These are phyloP conservation scores for Yponomeuta evonymella DNA, from an alignment of 2,888 invertebrate species.

Conservation along the genomic window DNA sequence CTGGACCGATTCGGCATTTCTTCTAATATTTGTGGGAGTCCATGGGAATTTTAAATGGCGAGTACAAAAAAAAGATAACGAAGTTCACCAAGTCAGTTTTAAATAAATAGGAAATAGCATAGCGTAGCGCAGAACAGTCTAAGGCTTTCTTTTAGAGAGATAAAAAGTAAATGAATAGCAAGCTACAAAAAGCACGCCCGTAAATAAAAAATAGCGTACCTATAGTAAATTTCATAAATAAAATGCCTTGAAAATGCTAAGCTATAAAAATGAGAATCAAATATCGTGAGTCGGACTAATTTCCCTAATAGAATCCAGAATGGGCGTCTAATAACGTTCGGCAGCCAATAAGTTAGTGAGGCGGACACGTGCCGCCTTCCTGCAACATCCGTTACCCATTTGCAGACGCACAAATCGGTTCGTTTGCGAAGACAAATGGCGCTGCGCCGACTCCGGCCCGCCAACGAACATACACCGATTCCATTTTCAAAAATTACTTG, in stretches of 20 bases:
- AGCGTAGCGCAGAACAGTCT: too few relatives aligned
- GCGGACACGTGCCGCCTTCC: slow-evolving; percentile 56
- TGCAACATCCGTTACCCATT: slow-evolving; percentile 68
- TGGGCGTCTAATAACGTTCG: slow-evolving; percentile 51
- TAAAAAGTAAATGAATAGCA: neutral
- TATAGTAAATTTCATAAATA: neutral
- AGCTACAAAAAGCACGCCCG: neutral
- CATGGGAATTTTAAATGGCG: too few relatives aligned
- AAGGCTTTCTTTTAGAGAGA: neutral
- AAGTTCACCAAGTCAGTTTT: too few relatives aligned
- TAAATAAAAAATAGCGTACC: neutral
- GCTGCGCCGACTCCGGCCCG: slow-evolving; percentile 31
- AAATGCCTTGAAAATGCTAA: neutral
- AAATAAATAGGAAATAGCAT: too few relatives aligned
- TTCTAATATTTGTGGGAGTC: too few relatives aligned
- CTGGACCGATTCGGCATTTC: too few relatives aligned
- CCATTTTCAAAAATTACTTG: slow-evolving; percentile 63
- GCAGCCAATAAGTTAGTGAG: slow-evolving; percentile 53
- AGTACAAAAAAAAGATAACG: too few relatives aligned
- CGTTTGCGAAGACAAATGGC: slow-evolving; percentile 72
- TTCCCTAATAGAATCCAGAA: slow-evolving; percentile 27
- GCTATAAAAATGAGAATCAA: neutral
- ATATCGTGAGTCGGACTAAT: neutral
- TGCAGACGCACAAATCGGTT: slow-evolving; percentile 71
- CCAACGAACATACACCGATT: slow-evolving; percentile 44